Evolutionary conservation across 2,113 vertebrate genomes (phyloP).

Genomic region (Hippopotamus amphibius): DNA sequence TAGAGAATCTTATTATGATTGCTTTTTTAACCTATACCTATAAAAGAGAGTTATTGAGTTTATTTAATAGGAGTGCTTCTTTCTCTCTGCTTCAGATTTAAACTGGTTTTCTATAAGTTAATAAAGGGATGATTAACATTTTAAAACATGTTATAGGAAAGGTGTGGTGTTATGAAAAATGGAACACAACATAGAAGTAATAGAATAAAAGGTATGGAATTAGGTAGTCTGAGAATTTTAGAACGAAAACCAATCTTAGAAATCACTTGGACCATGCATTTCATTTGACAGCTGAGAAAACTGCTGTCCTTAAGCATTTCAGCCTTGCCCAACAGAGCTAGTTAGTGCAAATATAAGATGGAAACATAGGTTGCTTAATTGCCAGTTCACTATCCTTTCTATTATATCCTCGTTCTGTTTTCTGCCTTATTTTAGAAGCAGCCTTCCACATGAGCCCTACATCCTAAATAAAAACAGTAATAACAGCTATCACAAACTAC

Average conservation of each 20-base stretch:
- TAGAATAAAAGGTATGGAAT: background rate
- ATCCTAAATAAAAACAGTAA: constrained; percentile 23
- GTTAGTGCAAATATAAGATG: background rate
- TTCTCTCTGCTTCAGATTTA: constrained; percentile 52
- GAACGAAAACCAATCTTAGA: constrained; percentile 16
- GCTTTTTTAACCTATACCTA: background rate
- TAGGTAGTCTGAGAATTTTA: constrained; percentile 33
- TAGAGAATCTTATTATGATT: constrained; percentile 22
- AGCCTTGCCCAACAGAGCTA: background rate
- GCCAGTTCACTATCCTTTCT: background rate
- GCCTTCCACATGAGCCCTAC: background rate
- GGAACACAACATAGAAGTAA: background rate
- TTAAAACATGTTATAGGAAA: background rate
- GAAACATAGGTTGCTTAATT: background rate
- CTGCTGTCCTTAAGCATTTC: background rate
- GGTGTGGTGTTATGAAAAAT: constrained; percentile 13
- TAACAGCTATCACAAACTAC: background rate
- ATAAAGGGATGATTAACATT: background rate
- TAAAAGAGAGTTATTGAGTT: background rate
- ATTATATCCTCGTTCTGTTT: background rate
- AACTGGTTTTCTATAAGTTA: background rate
- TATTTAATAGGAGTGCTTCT: constrained; percentile 18
- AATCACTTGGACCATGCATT: background rate
- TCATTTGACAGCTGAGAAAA: constrained; percentile 28
- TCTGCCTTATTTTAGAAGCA: constrained; percentile 40